Base-by-base conservation (phyloP, 1,140 invertebrate genomes). In the Drosophila navojoa region DNA sequence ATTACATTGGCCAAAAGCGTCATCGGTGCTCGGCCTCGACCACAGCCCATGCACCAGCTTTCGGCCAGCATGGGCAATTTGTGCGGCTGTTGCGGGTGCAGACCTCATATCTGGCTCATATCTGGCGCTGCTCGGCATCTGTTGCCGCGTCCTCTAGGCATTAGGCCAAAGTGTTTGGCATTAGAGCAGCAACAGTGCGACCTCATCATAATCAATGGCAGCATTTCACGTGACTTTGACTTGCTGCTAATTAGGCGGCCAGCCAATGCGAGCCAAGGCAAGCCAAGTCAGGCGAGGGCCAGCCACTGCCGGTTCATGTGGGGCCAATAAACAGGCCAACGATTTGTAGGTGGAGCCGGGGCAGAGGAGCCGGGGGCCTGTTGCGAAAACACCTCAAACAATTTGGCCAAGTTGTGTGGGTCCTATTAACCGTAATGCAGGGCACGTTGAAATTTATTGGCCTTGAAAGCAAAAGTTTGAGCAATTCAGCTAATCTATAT, bases 1-100 rank as follows among this genome's bases (percentile, higher is more conserved):
- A 89, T 89, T 89, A 89, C 84, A 84, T 74, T 77, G 79, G 71
- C 68, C 71, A 73, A 55, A 71, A 71, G 67, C 57, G 52, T 49
- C 42, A 40, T 49, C 42, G 47, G 47, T 32, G 13, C 49, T 45
- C n/a, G n/a, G n/a, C 59, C 35, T 44, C 44, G 22, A 19, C 53
- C 3, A 42, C 42, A 11, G 7, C 32, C 49, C 10, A 38, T 22
- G 22, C 54, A n/a, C 16, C 32, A 6, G 32, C 52, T 16, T 7
- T 15, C 3, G 19, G 27, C 27, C 42, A n/a, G 42, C 19, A 49
- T 25, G 45, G 72, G 72, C 69, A 66, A 71, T 61, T 76, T 69
- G 66, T 61, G 29, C 4, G 6, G 29, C 29, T 69, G 44, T 13
- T 68, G 66, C 42, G 38, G 44, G 44, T 63, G 25, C 35, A 29